These are phyloP conservation scores for Argopecten irradians DNA, from an alignment of 1,140 invertebrate genomes.

Conservation along the genomic window DNA sequence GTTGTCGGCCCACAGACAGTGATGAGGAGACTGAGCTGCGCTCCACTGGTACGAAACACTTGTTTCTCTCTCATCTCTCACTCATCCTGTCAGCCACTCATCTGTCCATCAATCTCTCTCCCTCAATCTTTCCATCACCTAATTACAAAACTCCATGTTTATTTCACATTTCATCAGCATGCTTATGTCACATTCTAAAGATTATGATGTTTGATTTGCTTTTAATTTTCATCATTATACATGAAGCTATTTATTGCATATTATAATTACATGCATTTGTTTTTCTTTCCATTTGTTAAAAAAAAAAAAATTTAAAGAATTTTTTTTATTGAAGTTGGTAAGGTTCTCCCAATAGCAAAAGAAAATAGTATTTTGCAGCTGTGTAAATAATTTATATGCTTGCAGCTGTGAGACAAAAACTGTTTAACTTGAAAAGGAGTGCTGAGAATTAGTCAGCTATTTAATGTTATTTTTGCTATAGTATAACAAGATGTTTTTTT, in stretches of 20 bases:
- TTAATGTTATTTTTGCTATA: too few relatives aligned
- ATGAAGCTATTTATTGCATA: background rate
- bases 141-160: too few relatives aligned
- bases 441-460: too few relatives aligned
- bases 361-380: too few relatives aligned
- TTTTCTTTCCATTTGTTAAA: background rate
- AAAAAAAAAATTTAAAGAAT: background rate
- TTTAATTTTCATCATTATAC: background rate
- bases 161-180: background rate
- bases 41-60: constrained; percentile 57
- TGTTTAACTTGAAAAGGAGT: too few relatives aligned
- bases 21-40: constrained; percentile 59
- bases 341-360: background rate
- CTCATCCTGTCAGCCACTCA: too few relatives aligned
- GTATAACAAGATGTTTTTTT: too few relatives aligned
- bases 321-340: background rate
- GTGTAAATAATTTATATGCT: too few relatives aligned
- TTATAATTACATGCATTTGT: background rate
- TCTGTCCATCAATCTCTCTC: too few relatives aligned
- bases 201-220: background rate
- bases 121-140: too few relatives aligned
- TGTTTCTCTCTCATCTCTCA: constrained; percentile 52
- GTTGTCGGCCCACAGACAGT: constrained; percentile 49
- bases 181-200: background rate
- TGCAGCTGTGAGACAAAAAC: too few relatives aligned